Conservation (phyloP, 37 sponge, comb jelly and placozoan species). For the Spongilla lacustris region DNA sequence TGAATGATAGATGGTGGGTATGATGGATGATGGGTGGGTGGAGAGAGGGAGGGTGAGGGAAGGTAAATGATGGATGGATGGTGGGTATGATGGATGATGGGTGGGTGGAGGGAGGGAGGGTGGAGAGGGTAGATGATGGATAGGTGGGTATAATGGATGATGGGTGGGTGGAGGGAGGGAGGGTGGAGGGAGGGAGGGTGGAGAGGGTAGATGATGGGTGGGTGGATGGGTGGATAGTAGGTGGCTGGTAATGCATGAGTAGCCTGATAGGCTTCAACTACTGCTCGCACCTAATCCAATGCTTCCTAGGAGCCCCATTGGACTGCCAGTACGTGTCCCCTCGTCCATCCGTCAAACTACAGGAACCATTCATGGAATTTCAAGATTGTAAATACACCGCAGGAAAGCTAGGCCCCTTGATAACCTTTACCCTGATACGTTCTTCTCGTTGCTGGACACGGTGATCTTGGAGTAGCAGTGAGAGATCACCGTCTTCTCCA, state of each 20-base stretch:
- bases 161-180: not conserved
- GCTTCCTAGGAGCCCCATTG: slow-evolving; percentile 76
- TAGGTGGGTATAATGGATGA: not conserved
- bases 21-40: not conserved
- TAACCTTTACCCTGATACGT: not conserved
- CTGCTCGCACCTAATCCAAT: slow-evolving; percentile 69
- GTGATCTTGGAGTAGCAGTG: slow-evolving; percentile 66
- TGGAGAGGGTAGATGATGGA: not conserved
- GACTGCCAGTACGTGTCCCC: slow-evolving; percentile 82
- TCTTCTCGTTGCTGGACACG: slow-evolving; percentile 36
- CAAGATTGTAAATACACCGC: not conserved
- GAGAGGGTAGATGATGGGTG: not conserved
- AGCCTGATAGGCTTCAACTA: not conserved
- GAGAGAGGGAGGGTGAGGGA: not conserved
- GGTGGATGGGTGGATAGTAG: not conserved
- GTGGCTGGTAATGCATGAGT: not conserved
- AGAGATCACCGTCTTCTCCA: slow-evolving; percentile 26
- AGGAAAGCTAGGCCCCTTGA: not conserved
- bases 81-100: not conserved
- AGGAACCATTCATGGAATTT: not conserved
- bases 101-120: not conserved
- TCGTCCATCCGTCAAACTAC: slow-evolving; percentile 47
- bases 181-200: too few relatives aligned
- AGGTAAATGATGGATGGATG: not conserved
- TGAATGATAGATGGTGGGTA: not conserved